phyloP scores from a whole-genome alignment of 2,113 vertebrate species.

The Vidua macroura region DNA sequence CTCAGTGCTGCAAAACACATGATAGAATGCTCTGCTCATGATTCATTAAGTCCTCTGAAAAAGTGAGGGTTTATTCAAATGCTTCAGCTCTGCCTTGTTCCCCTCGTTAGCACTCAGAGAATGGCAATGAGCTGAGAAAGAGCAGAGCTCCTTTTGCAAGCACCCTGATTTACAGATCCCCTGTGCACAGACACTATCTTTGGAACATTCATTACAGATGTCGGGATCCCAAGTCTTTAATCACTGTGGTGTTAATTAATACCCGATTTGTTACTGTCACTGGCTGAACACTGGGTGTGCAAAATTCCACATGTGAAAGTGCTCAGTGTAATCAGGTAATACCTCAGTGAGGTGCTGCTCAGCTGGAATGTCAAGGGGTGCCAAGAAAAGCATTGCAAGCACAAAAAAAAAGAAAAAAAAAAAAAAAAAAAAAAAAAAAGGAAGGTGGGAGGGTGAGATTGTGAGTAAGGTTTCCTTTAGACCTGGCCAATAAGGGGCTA shows the following conservation, averaged over 20 bases:
- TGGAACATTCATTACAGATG: conserved; percentile 18
- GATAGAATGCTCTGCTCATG: conserved; percentile 3
- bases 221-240: conserved; percentile 30
- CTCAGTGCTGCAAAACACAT: neutral
- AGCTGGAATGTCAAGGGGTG: neutral
- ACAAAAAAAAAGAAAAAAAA: neutral
- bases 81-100: conserved; percentile 19
- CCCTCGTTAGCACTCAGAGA: conserved; percentile 18
- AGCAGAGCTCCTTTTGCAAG: conserved; percentile 33
- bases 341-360: conserved; percentile 40
- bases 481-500: neutral
- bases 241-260: conserved; percentile 48
- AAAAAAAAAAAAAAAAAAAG: neutral
- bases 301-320: conserved; percentile 32
- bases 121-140: conserved; percentile 38
- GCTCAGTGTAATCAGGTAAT: conserved; percentile 50
- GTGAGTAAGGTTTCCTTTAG: neutral
- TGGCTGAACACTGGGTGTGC: neutral
- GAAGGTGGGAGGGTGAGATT: neutral
- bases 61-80: conserved; percentile 5
- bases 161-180: conserved; percentile 45
- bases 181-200: neutral
- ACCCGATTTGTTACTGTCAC: conserved; percentile 36
- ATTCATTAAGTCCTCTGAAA: conserved; percentile 56
- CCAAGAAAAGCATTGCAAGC: conserved; percentile 11